A percentile compares a stretch with the other conserved stretches of the same genome.
These are phyloP conservation scores for Centropristis striata DNA, from an alignment of 2,113 vertebrate genomes.

Conservation along the genomic window DNA sequence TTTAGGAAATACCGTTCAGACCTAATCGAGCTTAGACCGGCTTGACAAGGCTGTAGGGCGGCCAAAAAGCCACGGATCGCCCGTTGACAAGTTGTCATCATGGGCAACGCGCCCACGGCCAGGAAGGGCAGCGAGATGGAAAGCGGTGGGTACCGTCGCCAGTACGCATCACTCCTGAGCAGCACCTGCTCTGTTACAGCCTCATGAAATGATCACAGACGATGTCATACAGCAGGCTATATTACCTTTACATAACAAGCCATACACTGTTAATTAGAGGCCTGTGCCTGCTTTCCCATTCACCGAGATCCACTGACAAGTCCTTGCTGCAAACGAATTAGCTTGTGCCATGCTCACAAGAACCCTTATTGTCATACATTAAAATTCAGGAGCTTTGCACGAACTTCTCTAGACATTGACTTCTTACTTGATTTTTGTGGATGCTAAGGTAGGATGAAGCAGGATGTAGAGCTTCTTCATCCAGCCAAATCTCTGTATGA, in stretches of 20 bases:
- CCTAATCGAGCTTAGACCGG: constrained; percentile 55
- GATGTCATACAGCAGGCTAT: constrained; percentile 9
- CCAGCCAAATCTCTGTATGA: constrained; percentile 2
- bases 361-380: neutral
- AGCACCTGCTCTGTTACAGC: constrained; percentile 34
- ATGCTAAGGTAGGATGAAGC: constrained; percentile 18
- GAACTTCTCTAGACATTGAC: no score
- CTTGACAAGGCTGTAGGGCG: constrained; percentile 69
- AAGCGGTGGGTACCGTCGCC: constrained; percentile 86
- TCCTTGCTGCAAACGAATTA: constrained; percentile 24
- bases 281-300: constrained; percentile 17
- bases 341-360: neutral
- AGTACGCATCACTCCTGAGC: constrained; percentile 33
- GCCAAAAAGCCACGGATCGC: constrained; percentile 70
- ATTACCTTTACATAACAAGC: constrained; percentile 36
- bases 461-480: constrained; percentile 1
- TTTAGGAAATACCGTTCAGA: constrained; percentile 47
- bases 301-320: constrained; percentile 30
- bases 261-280: constrained; percentile 31
- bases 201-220: constrained; percentile 11
- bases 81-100: constrained; percentile 85
- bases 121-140: constrained; percentile 94
- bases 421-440: neutral
- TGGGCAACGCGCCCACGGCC: constrained; percentile 95
- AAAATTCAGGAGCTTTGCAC: neutral